Evolutionary conservation across 92 coral and sea anemone species (phyloP).

Genomic region (Muricea muricata): DNA sequence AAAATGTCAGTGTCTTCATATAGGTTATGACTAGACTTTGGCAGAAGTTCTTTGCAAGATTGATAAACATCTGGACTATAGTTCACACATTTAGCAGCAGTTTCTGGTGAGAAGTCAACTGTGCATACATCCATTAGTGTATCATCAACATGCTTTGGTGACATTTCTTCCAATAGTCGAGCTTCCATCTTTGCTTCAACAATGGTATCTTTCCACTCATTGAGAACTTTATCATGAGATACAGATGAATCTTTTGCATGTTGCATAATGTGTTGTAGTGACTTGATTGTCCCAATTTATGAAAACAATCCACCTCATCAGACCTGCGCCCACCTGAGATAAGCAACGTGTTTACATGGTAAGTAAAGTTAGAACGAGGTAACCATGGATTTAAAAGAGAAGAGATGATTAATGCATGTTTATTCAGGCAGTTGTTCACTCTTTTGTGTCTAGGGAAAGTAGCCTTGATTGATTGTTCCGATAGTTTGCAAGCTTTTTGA

Average conservation of each 20-base stretch:
- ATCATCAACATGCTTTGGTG: conserved; percentile 27
- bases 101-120: not conserved
- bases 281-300: too few species aligned
- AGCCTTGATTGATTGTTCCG: conserved; percentile 26
- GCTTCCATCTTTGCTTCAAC: not conserved
- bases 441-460: conserved; percentile 26
- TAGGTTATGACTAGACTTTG: not conserved
- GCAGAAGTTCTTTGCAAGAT: not conserved
- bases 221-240: not conserved
- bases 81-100: conserved; percentile 4
- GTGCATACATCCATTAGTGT: conserved; percentile 43
- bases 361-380: conserved; percentile 11
- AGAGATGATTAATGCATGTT: not conserved
- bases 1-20: not conserved
- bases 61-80: not conserved
- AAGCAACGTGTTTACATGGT: conserved; percentile 30
- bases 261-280: conserved; percentile 52
- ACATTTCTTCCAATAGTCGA: conserved; percentile 23
- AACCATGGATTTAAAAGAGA: too few species aligned
- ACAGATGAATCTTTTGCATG: conserved; percentile 38
- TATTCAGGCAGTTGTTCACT: conserved; percentile 13
- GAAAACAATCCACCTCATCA: conserved; percentile 29
- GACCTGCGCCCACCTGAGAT: conserved; percentile 48
- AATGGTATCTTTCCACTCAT: conserved; percentile 25
- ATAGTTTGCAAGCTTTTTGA: conserved; percentile 49